A percentile compares a stretch with the other conserved stretches of the same genome.
Evolutionary conservation across 1,140 invertebrate species (phyloP).

Genomic region (Pinna nobilis): DNA sequence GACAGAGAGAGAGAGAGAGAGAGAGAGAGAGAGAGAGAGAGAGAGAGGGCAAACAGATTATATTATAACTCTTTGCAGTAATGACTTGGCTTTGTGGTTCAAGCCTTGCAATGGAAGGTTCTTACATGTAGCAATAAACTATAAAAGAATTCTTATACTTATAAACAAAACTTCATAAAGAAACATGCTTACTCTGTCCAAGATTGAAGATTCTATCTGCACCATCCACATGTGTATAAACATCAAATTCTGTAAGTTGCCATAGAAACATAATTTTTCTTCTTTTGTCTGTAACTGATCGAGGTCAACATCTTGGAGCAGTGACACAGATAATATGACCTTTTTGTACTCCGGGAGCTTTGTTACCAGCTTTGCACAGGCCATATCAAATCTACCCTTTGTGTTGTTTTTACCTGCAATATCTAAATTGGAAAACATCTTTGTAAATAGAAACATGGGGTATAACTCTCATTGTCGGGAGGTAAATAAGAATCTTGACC

Average conservation of each 20-base stretch:
- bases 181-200: background rate
- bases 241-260: conserved; percentile 71
- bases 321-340: conserved; percentile 45
- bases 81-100: too few species aligned
- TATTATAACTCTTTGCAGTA: too few species aligned
- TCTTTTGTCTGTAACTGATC: conserved; percentile 46
- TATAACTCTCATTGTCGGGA: too few species aligned
- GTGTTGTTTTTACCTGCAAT: conserved; percentile 53
- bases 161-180: background rate
- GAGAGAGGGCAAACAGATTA: too few species aligned
- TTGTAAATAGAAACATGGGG: too few species aligned
- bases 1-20: too few species aligned
- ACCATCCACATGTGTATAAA: conserved; percentile 63
- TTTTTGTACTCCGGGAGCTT: conserved; percentile 53
- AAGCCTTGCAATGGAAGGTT: too few species aligned
- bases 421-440: conserved; percentile 48
- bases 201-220: conserved; percentile 24
- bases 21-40: too few species aligned
- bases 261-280: conserved; percentile 67
- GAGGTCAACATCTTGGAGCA: conserved; percentile 62
- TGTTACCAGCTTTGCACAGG: conserved; percentile 53
- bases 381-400: conserved; percentile 57
- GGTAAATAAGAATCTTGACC: too few species aligned
- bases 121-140: too few species aligned
- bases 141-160: too few species aligned